Evolutionary conservation across 2,797 vertebrate genomes (phyloP).

Genomic region (Falco cherrug): DNA sequence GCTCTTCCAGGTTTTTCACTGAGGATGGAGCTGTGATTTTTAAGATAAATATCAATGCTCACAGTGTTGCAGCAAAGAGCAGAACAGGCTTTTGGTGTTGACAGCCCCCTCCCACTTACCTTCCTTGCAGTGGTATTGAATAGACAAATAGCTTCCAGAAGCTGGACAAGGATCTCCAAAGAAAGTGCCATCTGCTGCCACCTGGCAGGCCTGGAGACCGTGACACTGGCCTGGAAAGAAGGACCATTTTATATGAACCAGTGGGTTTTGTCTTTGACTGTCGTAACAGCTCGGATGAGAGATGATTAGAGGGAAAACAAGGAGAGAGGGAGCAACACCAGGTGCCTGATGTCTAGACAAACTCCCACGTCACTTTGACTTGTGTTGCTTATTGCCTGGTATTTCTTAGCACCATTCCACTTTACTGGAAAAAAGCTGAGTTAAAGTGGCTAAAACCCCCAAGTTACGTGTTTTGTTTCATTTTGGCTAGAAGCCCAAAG

Average conservation of each 20-base stretch:
- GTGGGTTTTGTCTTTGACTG: not conserved
- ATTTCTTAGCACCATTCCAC: not conserved
- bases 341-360: not conserved
- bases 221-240: slow-evolving; percentile 84
- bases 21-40: not conserved
- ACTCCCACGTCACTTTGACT: not conserved
- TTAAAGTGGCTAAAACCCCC: not conserved
- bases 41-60: not conserved
- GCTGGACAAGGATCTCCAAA: slow-evolving; percentile 88
- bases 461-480: not conserved
- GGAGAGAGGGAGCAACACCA: not conserved
- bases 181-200: slow-evolving; percentile 78
- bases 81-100: not conserved
- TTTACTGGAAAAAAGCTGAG: not conserved
- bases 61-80: not conserved
- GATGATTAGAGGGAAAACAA: not conserved
- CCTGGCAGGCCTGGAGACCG: slow-evolving; percentile 90
- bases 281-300: not conserved
- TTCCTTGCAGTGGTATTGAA: slow-evolving; percentile 89
- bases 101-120: slow-evolving; percentile 76
- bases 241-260: not conserved
- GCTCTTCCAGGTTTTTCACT: not conserved
- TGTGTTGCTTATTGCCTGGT: not conserved
- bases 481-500: not conserved
- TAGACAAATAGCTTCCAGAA: slow-evolving; percentile 88